Evolutionary conservation across 2,113 vertebrate genomes (phyloP), one percentile per base, ranked within the genome.

Genomic region (Bothrops jararaca): DNA sequence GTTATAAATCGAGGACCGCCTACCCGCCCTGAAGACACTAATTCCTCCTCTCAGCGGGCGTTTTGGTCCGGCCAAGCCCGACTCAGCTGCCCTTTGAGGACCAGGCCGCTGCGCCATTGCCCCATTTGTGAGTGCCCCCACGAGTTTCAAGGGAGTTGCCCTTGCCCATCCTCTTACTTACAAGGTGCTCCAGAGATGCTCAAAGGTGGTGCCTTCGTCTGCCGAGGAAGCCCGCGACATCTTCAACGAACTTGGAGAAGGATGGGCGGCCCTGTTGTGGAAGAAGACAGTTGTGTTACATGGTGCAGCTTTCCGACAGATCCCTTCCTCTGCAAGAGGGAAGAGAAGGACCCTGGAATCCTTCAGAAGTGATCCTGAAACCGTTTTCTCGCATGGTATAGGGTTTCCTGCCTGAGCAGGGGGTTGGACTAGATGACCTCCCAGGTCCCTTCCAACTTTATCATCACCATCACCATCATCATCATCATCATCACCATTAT

Each of bases 121-220:
- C 34, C 7, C 18, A 34, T 80, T 80, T 20, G 69, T 3, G 1
- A 22, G 69, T 80, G 34, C 34, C 18, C 34, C 74, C 6, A 0
- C 3, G 7, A 39, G 74, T 20, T 80, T 39, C 74, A 42, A 42
- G 3, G 15, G 18, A 80, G 3, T 10, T 0, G 34, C 74, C 74
- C 74, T 22, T 7, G n/a, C n/a, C 5, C 0, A n/a, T 39, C 69
- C 5, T 42, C 1, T 90, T 86, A 99, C 99, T 99, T 95, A 99
- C 99, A 99, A 97, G 0, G 98, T 98, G 95, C 98, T 99, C 99
- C 99, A 99, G 92, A 99, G 98, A 94, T 99, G 98, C 95, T 99
- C 98, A 0, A 99, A 99, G 1, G 98, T 99, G 39, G 98, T 97
- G 90, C 98, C 98, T 96, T 99, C 98, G 2, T 99, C 98, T 86